Percentiles rank a stretch among this genome's conserved stretches.
Conservation (phyloP, 2,888 invertebrate species). For the Agelastica alni region DNA sequence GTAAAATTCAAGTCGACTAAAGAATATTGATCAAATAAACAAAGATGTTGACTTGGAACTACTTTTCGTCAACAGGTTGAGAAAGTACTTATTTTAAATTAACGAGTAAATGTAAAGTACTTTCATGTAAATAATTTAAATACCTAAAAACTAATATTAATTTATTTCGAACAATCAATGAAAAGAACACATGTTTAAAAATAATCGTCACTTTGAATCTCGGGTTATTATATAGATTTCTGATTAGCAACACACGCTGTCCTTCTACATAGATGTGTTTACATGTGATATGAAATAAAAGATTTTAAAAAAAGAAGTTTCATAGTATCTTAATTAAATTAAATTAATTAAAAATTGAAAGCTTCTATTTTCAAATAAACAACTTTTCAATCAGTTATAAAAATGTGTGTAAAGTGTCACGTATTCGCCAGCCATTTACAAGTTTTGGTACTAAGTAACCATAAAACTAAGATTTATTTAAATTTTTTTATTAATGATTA, state of each 20-base stretch:
- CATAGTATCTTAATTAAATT: background rate
- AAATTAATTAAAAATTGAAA: background rate
- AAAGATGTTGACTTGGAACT: slow-evolving; percentile 8
- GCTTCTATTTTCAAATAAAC: background rate
- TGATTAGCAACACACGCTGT: slow-evolving; percentile 15
- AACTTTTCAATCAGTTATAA: slow-evolving; percentile 1
- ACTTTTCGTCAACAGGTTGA: slow-evolving; percentile 21
- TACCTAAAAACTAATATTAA: no score
- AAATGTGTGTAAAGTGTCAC: slow-evolving; percentile 10
- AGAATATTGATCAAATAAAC: slow-evolving; percentile 11
- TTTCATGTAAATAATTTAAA: no score
- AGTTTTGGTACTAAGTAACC: background rate
- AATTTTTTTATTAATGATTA: background rate
- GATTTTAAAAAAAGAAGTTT: background rate
- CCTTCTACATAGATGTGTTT: slow-evolving; percentile 11
- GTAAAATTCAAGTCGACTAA: slow-evolving; percentile 3
- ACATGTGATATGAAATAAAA: slow-evolving; percentile 1
- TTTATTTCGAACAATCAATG: no score
- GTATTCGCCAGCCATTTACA: slow-evolving; percentile 7
- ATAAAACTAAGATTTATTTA: background rate
- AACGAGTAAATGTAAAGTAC: background rate
- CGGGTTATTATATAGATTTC: slow-evolving; percentile 12
- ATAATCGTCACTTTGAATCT: no score
- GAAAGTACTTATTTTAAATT: slow-evolving; percentile 14
- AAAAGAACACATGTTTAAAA: no score